Conservation (phyloP, 64 coral and sea anemone species). For the Actinia tenebrosa region DNA sequence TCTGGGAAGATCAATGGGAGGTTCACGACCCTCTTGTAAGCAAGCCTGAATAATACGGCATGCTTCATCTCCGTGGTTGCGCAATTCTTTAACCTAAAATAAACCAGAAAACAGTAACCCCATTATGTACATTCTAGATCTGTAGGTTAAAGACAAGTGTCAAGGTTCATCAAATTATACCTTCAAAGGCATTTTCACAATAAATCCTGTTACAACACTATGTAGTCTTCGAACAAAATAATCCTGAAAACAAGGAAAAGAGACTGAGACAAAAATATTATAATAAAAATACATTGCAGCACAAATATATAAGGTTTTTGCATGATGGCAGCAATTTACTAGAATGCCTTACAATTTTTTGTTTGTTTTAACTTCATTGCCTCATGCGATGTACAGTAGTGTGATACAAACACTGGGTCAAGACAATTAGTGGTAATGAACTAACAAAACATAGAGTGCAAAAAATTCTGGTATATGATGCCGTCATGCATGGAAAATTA, state of each 20-base stretch:
- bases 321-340: no score
- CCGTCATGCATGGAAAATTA: no score
- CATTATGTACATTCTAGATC: not conserved
- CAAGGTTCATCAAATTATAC: constrained; percentile 1
- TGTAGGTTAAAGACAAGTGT: not conserved
- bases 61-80: constrained; percentile 95
- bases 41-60: constrained; percentile 85
- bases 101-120: not conserved
- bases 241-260: constrained; percentile 52
- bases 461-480: no score
- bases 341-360: no score
- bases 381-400: no score
- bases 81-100: constrained; percentile 85
- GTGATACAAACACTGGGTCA: no score
- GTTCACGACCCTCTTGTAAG: constrained; percentile 76
- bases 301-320: no score
- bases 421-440: no score
- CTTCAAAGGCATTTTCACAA: constrained; percentile 95
- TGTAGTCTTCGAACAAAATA: constrained; percentile 88
- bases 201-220: constrained; percentile 79
- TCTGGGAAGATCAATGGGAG: constrained; percentile 56
- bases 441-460: no score
- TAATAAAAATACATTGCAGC: no score
- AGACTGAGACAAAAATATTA: not conserved
- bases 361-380: no score